Base-by-base conservation (phyloP, 2,888 invertebrate genomes). In the Tanypteryx hageni region DNA sequence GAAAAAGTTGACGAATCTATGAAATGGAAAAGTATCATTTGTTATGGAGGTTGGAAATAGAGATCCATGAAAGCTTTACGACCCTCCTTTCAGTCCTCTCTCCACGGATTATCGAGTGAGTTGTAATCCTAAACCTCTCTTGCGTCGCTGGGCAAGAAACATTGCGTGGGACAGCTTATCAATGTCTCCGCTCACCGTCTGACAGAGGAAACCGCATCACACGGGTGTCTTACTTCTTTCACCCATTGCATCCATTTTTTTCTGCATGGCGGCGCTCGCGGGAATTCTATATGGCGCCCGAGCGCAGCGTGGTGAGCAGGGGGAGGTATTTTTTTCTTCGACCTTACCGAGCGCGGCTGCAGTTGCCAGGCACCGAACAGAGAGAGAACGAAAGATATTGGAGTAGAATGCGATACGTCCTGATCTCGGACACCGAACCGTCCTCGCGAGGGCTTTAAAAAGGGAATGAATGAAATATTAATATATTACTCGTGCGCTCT, bases 111-210 rank as follows among this genome's bases (percentile, higher is more conserved):
- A 76, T 27, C 16, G 86, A 86, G 86, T 86, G 61, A 86, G 86
- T 61, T 61, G 86, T 86, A 86, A 86, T 86, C 86, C 61, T 31
- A 58, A 57, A 27, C 22, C 58, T 14, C 14, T 85, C 59, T 58
- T 11, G 61, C 86, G 61, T 16, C 61, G 86, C 61, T 59, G 86
- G 86, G 86, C 61, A 86, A 59, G 31, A 64, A 61, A 58, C 61
- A 59, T 59, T 27, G 59, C n/a, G 86, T 31, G 59, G 61, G 86
- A 86, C 86, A 86, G 86, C 83, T 56, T 44, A 83, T 44, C 86
- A 61, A 86, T 86, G 86, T 86, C 86, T 61, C 61, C 61, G 82
- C 82, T 82, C 31, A 82, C 82, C 44, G 86, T 59, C 86, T n/a
- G 58, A 83, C 83, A 83, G 27, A 16, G 61, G 27, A 31, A 61